Percentiles rank a stretch among this genome's conserved stretches.
phyloP scores from a whole-genome alignment of 2,888 invertebrate genomes.

The Diploptera punctata region DNA sequence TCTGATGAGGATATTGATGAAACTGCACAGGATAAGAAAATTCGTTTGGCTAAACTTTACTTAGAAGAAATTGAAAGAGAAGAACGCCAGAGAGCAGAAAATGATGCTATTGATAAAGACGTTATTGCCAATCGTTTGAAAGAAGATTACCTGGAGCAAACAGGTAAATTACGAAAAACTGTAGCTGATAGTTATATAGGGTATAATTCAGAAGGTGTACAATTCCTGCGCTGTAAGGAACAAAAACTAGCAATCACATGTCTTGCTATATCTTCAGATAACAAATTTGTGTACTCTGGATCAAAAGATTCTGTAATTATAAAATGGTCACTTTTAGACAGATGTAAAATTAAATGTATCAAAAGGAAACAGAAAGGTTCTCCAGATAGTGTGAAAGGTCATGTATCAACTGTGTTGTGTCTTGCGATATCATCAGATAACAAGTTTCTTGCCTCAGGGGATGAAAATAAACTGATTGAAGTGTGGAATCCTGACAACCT shows the following conservation, averaged over 20 bases:
- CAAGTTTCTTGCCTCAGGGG: conserved; percentile 81
- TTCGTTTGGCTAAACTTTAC: conserved; percentile 89
- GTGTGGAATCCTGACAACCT: conserved; percentile 85
- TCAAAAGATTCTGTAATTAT: conserved; percentile 89
- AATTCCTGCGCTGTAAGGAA: conserved; percentile 73
- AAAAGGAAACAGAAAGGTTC: conserved; percentile 49
- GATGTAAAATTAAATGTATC: conserved; percentile 62
- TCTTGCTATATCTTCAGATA: conserved; percentile 77
- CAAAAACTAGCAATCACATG: conserved; percentile 83
- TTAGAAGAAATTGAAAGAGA: conserved; percentile 85
- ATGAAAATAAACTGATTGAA: conserved; percentile 72
- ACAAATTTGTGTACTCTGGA: conserved; percentile 76
- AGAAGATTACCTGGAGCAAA: conserved; percentile 85
- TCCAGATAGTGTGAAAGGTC: conserved; percentile 33
- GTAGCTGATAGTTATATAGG: conserved; percentile 70
- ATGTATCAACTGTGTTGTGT: conserved; percentile 60
- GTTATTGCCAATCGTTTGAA: conserved; percentile 78
- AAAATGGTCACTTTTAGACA: conserved; percentile 77
- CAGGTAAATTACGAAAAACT: conserved; percentile 77
- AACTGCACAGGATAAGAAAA: conserved; percentile 88
- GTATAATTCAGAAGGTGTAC: conserved; percentile 53
- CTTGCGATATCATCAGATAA: conserved; percentile 79
- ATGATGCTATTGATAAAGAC: conserved; percentile 67
- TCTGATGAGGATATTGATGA: conserved; percentile 58
- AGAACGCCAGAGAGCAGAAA: conserved; percentile 72